Evolutionary conservation across 2,113 vertebrate species (phyloP).

Genomic region (Heterotis niloticus): DNA sequence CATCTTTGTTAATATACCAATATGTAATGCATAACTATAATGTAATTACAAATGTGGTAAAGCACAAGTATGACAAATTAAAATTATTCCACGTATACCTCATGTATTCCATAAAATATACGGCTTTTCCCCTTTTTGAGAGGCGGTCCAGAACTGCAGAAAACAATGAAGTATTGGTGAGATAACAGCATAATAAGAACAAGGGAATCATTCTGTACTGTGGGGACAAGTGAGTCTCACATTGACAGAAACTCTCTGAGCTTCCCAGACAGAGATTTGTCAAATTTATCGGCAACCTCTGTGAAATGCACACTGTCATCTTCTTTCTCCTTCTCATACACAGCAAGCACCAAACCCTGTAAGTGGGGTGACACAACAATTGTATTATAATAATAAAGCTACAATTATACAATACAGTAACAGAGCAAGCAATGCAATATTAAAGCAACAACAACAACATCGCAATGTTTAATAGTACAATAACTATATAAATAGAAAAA

Average conservation of each 20-base stretch:
- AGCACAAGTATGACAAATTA: not conserved
- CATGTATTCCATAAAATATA: slow-evolving; percentile 83
- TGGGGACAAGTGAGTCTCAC: slow-evolving; percentile 60
- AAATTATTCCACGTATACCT: slow-evolving; percentile 65
- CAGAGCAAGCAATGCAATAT: too few relatives aligned
- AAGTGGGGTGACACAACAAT: not conserved
- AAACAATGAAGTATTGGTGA: not conserved
- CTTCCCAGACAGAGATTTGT: slow-evolving; percentile 75
- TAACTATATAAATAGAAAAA: too few relatives aligned
- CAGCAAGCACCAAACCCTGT: slow-evolving; percentile 86
- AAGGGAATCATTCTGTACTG: not conserved
- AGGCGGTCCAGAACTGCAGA: slow-evolving; percentile 78
- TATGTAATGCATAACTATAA: not conserved
- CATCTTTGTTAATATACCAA: too few relatives aligned
- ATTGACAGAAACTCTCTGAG: slow-evolving; percentile 73
- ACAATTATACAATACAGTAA: too few relatives aligned
- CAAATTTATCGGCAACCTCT: slow-evolving; percentile 71
- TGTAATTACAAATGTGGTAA: not conserved
- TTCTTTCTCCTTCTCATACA: slow-evolving; percentile 75
- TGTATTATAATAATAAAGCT: too few relatives aligned
- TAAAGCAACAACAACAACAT: not conserved
- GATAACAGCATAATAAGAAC: not conserved
- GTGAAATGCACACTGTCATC: slow-evolving; percentile 66
- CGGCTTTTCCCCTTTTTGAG: slow-evolving; percentile 88
- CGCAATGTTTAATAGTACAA: not conserved